phyloP scores from a whole-genome alignment of 2,888 invertebrate genomes.

The Seira musarum region DNA sequence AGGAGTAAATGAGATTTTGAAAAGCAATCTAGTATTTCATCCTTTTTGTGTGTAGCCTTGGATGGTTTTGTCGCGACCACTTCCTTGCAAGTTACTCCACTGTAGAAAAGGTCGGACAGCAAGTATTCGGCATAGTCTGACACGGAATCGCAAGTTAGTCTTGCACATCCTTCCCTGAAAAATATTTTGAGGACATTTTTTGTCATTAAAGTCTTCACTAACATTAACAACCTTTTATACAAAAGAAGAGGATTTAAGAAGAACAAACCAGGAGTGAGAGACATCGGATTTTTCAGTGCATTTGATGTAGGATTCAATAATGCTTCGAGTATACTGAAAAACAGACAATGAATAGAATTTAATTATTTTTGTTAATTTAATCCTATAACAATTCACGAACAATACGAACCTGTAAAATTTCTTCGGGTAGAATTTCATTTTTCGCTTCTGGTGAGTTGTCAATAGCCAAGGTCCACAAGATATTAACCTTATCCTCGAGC shows the following conservation, averaged over 20 bases:
- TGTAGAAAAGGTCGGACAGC: constrained; percentile 62
- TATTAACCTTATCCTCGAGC: constrained; percentile 64
- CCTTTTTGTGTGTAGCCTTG: constrained; percentile 54
- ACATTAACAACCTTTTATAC: no score
- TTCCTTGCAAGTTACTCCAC: constrained; percentile 59
- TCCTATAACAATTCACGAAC: background rate
- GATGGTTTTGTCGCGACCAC: constrained; percentile 54
- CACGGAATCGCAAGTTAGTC: constrained; percentile 59
- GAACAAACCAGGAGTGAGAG: constrained; percentile 58
- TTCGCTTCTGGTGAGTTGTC: constrained; percentile 43
- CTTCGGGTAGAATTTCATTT: constrained; percentile 60
- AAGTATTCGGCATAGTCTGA: constrained; percentile 63
- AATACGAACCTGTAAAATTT: constrained; percentile 61
- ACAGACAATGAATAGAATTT: constrained; percentile 18
- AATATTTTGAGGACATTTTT: no score
- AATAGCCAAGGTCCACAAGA: constrained; percentile 62
- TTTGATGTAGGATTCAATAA: constrained; percentile 67
- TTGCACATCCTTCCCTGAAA: constrained; percentile 34
- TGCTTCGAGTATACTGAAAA: constrained; percentile 64
- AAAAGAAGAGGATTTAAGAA: no score
- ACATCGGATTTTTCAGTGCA: constrained; percentile 58
- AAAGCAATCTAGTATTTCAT: constrained; percentile 64
- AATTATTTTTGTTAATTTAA: background rate
- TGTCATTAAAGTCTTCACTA: no score
- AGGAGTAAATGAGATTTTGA: constrained; percentile 62